Evolutionary conservation across 2,888 invertebrate species (phyloP).

Genomic region (Thecophora atra): DNA sequence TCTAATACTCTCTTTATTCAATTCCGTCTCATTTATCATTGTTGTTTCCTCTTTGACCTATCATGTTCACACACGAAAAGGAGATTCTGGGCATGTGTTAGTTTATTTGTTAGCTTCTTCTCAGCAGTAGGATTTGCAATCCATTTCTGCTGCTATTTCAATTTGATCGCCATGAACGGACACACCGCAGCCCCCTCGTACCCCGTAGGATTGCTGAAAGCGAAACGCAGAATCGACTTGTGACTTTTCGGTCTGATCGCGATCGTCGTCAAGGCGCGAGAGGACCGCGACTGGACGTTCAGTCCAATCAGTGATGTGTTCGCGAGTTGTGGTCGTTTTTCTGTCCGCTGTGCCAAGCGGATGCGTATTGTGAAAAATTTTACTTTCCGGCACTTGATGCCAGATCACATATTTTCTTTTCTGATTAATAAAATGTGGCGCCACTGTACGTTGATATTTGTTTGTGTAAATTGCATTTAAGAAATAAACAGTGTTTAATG

Average conservation of each 20-base stretch:
- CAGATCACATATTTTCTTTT: not conserved
- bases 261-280: conserved; percentile 45
- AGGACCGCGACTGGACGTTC: conserved; percentile 47
- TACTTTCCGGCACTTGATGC: not conserved
- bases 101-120: conserved; percentile 34
- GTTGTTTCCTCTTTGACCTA: not conserved
- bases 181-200: conserved; percentile 37
- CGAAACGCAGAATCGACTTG: conserved; percentile 39
- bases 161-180: conserved; percentile 40
- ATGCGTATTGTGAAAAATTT: not conserved
- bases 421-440: not conserved
- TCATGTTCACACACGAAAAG: not conserved
- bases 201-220: conserved; percentile 38
- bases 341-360: not conserved
- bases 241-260: conserved; percentile 41
- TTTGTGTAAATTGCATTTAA: not conserved
- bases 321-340: conserved; percentile 42
- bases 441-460: conserved; percentile 5
- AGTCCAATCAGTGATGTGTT: conserved; percentile 57
- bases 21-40: too few relatives aligned
- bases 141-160: conserved; percentile 42
- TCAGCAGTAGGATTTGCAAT: conserved; percentile 44
- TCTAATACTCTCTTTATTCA: too few relatives aligned
- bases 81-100: conserved; percentile 31
- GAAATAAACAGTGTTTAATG: not conserved